Evolutionary conservation across 1,140 invertebrate species (phyloP), one percentile per base, ranked within the genome.

Genomic region (Hermetia illucens): DNA sequence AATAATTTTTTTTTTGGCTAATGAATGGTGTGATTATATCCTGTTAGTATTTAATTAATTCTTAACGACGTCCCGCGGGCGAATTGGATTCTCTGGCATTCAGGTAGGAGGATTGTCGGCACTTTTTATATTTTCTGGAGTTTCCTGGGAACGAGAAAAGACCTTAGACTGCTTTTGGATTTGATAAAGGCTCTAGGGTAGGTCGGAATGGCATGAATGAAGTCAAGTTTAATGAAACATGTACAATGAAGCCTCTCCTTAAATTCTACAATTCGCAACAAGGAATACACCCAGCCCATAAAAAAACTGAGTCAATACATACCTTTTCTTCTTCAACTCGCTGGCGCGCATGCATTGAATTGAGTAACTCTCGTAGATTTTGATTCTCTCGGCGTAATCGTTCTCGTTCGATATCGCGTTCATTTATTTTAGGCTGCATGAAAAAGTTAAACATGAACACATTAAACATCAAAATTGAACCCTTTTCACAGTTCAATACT

Each of bases 331-430:
- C 46, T 54, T 58, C 49, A 56, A 55, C 54, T 59, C 55, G 48
- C 46, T 61, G 54, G 43, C 51, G 50, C 46, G 66, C 64, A 44
- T 74, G 69, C 45, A 75, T 63, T 39, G 68, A 70, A 51, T 82
- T 79, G 16, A 85, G 58, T 51, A 77, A 72, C 56, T 86, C 82
- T 45, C 79, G 66, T 34, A 71, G 73, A 47, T 69, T 68, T 41
- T 77, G 72, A 42, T 84, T 61, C 55, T 85, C 81, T 42, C 73
- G 72, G 20, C 80, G 68, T 44, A 84, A 58, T 38, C 72, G 69
- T 45, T 82, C 78, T 31, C 77, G 63, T 55, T 87, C 82, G 49
- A 82, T 79, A 52, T 86, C 82, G 43, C 72, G 64, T 44, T 77
- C 72, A 54, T 75, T 79, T 37, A 82, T 70, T 41, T 79, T 70